Evolutionary conservation across 2,888 invertebrate genomes (phyloP), one percentile per base, ranked within the genome.

Genomic region (Rambutsinella grinnellia): DNA sequence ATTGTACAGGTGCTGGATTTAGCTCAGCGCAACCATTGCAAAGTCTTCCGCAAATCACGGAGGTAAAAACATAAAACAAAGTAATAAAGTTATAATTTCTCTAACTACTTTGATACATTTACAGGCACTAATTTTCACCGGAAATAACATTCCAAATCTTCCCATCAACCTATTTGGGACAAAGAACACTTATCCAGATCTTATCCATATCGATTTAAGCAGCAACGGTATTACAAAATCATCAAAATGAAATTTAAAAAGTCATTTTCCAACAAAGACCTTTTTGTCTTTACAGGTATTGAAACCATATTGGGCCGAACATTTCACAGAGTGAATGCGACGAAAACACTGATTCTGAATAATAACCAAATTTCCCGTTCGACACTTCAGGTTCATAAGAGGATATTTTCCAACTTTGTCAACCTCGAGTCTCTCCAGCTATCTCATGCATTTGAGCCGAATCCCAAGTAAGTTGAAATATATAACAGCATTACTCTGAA

Each of bases 141-240:
- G 93, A 13, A 93, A 93, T 84, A 86, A 89, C 79, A 87, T 93
- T 21, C 86, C 88, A 3, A 89, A 89, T 65, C 86, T 93, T 54
- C 92, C 92, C 2, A 89, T 90, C 88, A 93, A 93, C 85, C 88
- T 93, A 0, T 92, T 93, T 84, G 93, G 93, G 0, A 90, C 89
- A 44, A 87, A 89, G 27, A 89, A 89, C 74, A 88, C 88, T 60
- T 89, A 91, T 74, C 88, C 88, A 24, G 87, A 89, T 54, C 86
- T 93, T 57, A 88, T 89, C 78, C 88, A 91, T 3, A 90, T 93
- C 53, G 93, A 93, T 84, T 91, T 93, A 91, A 92, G 91, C 78
- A 91, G 90, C 85, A 93, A 93, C 85, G 88, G 89, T 17, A n/a
- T n/a, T n/a, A n/a, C n/a, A n/a, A n/a, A n/a, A n/a, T n/a, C n/a